Percentiles rank a stretch among this genome's conserved stretches.
These are phyloP conservation scores for Nicator chloris DNA, from an alignment of 2,113 vertebrate genomes.

Conservation along the genomic window DNA sequence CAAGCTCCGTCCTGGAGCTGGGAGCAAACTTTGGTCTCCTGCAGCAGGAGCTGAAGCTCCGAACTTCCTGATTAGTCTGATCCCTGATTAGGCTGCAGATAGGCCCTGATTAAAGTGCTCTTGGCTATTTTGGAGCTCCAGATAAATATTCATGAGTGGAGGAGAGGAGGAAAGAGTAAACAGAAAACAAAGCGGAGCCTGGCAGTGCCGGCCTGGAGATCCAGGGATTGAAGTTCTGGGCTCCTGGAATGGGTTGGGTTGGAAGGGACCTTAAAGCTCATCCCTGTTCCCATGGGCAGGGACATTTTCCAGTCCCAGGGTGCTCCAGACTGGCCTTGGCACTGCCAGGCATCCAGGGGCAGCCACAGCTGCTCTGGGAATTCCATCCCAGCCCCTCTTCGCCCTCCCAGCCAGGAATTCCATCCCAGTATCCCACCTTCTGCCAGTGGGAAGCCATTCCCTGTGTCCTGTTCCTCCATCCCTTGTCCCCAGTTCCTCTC, in stretches of 20 bases:
- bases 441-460: not conserved
- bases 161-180: conserved; percentile 38
- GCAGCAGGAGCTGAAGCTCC: conserved; percentile 23
- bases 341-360: not conserved
- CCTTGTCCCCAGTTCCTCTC: not conserved
- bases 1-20: not conserved
- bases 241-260: not conserved
- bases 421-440: not conserved
- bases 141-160: conserved; percentile 73
- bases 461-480: not conserved
- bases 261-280: not conserved
- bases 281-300: too few species aligned
- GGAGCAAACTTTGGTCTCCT: not conserved
- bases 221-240: not conserved
- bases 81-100: conserved; percentile 66
- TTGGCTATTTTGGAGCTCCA: conserved; percentile 65
- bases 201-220: not conserved
- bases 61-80: conserved; percentile 65
- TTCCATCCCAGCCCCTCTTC: not conserved
- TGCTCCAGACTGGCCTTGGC: accelerated
- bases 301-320: accelerated
- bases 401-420: not conserved
- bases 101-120: conserved; percentile 67
- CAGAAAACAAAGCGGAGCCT: not conserved
- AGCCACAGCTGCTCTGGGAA: not conserved